Evolutionary conservation across 2,113 vertebrate genomes (phyloP).

Genomic region (Marmota flaviventris): DNA sequence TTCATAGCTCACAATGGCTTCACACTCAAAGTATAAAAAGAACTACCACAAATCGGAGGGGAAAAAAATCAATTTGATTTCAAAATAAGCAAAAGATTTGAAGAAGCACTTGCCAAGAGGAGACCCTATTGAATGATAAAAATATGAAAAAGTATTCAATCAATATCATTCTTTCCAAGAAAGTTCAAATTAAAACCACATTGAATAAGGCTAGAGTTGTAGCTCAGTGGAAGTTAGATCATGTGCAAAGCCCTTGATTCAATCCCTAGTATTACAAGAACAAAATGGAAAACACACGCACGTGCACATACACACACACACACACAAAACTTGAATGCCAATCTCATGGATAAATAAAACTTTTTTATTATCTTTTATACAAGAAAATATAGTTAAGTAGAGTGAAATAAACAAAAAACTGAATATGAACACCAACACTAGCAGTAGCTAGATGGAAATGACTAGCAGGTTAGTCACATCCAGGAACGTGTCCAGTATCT

Average conservation of each 20-base stretch:
- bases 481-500: background rate
- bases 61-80: background rate
- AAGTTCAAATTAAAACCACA: slow-evolving; percentile 57
- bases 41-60: background rate
- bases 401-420: background rate
- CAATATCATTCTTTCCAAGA: background rate
- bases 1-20: background rate
- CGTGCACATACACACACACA: too few relatives aligned
- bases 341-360: background rate
- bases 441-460: background rate
- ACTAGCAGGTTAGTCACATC: background rate
- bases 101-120: background rate
- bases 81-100: background rate
- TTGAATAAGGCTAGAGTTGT: background rate
- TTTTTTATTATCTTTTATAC: too few relatives aligned
- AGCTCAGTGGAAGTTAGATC: too few relatives aligned
- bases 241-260: too few relatives aligned
- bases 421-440: background rate
- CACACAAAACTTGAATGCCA: background rate
- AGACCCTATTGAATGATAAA: background rate
- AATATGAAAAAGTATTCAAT: background rate
- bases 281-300: too few relatives aligned
- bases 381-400: background rate
- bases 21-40: background rate
- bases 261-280: too few relatives aligned